phyloP scores from a whole-genome alignment of 2,888 invertebrate genomes.

The Rhingia rostrata region DNA sequence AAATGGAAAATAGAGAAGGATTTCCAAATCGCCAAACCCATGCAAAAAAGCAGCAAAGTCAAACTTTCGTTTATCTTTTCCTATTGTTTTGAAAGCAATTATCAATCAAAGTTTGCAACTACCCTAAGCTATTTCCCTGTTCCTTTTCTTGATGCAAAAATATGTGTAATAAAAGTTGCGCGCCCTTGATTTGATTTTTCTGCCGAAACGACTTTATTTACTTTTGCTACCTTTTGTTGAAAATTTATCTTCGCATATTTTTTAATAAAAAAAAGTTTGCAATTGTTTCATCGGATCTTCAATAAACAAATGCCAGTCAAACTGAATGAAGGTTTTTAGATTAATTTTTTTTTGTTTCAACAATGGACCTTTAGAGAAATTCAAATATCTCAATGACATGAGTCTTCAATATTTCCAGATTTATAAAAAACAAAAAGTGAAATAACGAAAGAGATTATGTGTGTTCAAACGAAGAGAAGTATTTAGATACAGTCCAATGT shows the following conservation, averaged over 20 bases:
- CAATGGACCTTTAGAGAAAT: too few species aligned
- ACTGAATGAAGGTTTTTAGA: background rate
- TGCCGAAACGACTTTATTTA: background rate
- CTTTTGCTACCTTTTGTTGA: slow-evolving; percentile 3
- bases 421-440: background rate
- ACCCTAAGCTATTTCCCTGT: slow-evolving; percentile 17
- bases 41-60: background rate
- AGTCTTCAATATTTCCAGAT: background rate
- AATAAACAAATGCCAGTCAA: background rate
- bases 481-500: background rate
- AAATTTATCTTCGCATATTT: background rate
- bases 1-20: background rate
- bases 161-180: background rate
- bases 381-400: background rate
- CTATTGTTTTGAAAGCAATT: slow-evolving; percentile 15
- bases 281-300: background rate
- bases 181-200: slow-evolving; percentile 1
- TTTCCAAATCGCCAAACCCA: background rate
- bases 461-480: background rate
- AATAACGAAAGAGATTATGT: background rate
- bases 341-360: background rate
- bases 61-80: background rate
- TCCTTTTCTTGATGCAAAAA: slow-evolving; percentile 17
- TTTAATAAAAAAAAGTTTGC: background rate
- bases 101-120: slow-evolving; percentile 42